Percentiles rank a stretch among this genome's conserved stretches.
phyloP scores from a whole-genome alignment of 2,797 vertebrate species.

The Acipenser ruthenus region DNA sequence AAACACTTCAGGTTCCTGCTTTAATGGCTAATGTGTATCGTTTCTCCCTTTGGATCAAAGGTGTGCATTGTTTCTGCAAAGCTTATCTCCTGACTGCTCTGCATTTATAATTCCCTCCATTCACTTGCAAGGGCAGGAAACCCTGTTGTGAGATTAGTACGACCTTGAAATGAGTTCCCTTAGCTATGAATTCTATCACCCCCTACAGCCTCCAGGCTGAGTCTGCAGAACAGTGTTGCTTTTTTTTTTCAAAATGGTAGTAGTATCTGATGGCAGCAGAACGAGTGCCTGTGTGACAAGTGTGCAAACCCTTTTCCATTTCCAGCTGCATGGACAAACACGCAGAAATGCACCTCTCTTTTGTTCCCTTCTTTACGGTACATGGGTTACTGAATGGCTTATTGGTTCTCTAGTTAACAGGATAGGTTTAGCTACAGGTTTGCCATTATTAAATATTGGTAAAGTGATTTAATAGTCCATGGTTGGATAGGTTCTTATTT shows the following conservation, averaged over 20 bases:
- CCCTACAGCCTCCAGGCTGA: slow-evolving; percentile 1
- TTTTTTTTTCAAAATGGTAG: not conserved
- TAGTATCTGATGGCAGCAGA: slow-evolving; percentile 20
- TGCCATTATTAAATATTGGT: no score
- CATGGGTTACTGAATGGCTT: no score
- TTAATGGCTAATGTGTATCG: not conserved
- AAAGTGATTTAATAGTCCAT: no score
- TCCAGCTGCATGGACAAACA: slow-evolving; percentile 38
- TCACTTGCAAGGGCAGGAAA: slow-evolving; percentile 44
- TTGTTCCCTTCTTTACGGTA: no score
- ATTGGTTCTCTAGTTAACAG: no score
- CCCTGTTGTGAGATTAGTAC: slow-evolving; percentile 60
- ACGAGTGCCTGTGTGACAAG: slow-evolving; percentile 32
- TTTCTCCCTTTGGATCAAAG: slow-evolving; percentile 13
- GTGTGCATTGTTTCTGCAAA: slow-evolving; percentile 11
- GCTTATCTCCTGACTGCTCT: slow-evolving; percentile 28
- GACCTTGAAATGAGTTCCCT: slow-evolving; percentile 65
- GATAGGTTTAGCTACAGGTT: no score
- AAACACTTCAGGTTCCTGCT: slow-evolving; percentile 11
- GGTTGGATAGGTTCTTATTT: no score
- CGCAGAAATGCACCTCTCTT: no score
- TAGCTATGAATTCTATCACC: slow-evolving; percentile 41
- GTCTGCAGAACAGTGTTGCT: not conserved
- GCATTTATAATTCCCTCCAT: slow-evolving; percentile 36
- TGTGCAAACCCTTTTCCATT: slow-evolving; percentile 55